Base-by-base conservation (phyloP, 1,140 invertebrate species). In the Capitella teleta region DNA sequence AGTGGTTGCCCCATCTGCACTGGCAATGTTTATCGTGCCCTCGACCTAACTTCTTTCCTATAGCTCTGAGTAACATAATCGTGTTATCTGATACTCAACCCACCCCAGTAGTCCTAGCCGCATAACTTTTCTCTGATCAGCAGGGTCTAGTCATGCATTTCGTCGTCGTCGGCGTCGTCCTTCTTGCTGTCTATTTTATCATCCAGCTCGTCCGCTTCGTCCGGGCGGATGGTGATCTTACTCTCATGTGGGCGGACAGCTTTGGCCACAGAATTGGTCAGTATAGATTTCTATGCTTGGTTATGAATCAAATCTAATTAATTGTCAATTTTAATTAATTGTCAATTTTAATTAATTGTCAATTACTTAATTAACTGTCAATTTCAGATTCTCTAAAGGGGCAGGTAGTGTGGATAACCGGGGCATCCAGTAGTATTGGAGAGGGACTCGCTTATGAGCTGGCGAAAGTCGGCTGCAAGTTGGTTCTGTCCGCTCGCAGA, bases 371-470 rank as follows among this genome's bases (percentile, higher is more conserved):
- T 25, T 44, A 44, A 18, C 1, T 24, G 16, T 44, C 8, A 18
- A 26, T n/a, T 47, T 23, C 54, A 63, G 65, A 57, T 47, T 52
- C 47, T 18, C 53, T 87, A 36, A 71, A 74, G 52, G 81, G 79
- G 0, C 82, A 88, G 72, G 85, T 90, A 4, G 80, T 88, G 1
- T 92, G 87, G 83, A 84, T 93, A 57, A 89, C 85, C 1, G 87
- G 89, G 34, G 85, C 87, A 10, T 91, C 87, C 0, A 86, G 84
- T 74, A 88, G 89, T 19, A 90, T 92, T 58, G 89, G 89, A 12
- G 84, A 87, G 72, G 65, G 79, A 53, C 66, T 87, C 42, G 84
- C 86, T 0, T 76, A 85, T 49, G 76, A 77, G 25, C 68, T 90
- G 28, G 84, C 87, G 3, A 78, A 76, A 58, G 70, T 75, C 54